phyloP scores from a whole-genome alignment of 2,888 invertebrate genomes.

The Drosophila mimetica region DNA sequence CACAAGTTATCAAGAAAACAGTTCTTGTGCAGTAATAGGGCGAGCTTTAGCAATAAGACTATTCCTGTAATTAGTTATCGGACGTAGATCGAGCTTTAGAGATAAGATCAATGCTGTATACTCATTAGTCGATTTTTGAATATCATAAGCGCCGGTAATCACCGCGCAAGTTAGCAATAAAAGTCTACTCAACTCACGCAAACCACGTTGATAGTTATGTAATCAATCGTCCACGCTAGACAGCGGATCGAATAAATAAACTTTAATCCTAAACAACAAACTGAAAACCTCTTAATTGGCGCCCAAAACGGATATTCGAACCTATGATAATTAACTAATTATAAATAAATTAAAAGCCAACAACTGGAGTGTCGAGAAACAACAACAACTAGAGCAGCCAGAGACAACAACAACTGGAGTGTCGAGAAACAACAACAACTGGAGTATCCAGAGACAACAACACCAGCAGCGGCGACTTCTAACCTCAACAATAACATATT shows the following conservation, averaged over 20 bases:
- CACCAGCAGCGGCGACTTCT: conserved; percentile 1
- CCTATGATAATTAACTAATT: conserved; percentile 9
- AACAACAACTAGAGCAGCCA: neutral
- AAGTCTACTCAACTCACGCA: too few species aligned
- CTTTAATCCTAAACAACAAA: neutral
- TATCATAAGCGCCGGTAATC: neutral
- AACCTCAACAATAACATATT: neutral
- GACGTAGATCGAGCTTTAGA: neutral
- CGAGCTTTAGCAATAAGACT: neutral
- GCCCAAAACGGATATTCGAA: conserved; percentile 8
- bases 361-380: neutral
- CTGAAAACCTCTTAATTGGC: neutral
- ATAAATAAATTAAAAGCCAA: conserved; percentile 5
- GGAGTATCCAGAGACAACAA: neutral
- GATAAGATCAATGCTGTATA: neutral
- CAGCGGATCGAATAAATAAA: neutral
- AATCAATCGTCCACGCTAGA: too few species aligned
- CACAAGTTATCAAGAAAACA: neutral
- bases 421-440: neutral
- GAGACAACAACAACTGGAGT: conserved; percentile 1
- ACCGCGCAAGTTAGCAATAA: too few species aligned
- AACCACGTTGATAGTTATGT: too few species aligned
- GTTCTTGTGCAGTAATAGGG: neutral
- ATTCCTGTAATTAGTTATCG: neutral
- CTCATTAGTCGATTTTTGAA: neutral